Evolutionary conservation across 1,140 invertebrate species (phyloP).

Genomic region (Drepana arcuata): DNA sequence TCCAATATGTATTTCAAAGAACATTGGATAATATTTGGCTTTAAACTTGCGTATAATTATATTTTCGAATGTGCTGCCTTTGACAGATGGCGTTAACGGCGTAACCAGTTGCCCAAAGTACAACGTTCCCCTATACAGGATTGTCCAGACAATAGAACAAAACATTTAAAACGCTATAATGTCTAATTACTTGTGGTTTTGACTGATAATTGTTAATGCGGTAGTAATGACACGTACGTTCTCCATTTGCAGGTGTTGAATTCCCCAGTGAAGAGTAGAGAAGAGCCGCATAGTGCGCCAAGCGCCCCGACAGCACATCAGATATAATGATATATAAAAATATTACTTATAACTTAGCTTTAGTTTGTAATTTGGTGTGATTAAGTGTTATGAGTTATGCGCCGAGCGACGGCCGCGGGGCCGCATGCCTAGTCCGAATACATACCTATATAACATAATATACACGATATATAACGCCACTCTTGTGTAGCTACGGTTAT

Average conservation of each 20-base stretch:
- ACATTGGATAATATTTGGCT: too few relatives aligned
- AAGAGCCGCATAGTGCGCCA: slow-evolving; percentile 32
- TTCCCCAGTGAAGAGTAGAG: slow-evolving; percentile 31
- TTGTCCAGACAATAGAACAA: too few relatives aligned
- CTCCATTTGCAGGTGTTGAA: slow-evolving; percentile 55
- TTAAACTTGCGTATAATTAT: too few relatives aligned
- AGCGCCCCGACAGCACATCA: slow-evolving; percentile 40
- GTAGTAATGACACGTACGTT: too few relatives aligned
- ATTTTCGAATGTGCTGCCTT: too few relatives aligned
- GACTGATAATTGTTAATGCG: too few relatives aligned
- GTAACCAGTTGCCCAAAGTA: too few relatives aligned
- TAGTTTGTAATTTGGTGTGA: slow-evolving; percentile 65
- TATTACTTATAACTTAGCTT: slow-evolving; percentile 62
- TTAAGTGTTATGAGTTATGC: slow-evolving; percentile 65
- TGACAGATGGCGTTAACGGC: too few relatives aligned
- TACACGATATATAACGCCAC: slow-evolving; percentile 50
- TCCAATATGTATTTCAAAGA: too few relatives aligned
- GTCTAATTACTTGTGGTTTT: too few relatives aligned
- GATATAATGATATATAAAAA: slow-evolving; percentile 46
- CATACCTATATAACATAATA: slow-evolving; percentile 57
- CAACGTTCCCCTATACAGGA: too few relatives aligned
- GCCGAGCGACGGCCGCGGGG: slow-evolving; percentile 46
- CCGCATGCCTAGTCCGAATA: slow-evolving; percentile 65
- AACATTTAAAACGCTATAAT: too few relatives aligned
- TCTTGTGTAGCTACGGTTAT: slow-evolving; percentile 61